Base-by-base conservation (phyloP, 2,888 invertebrate genomes). In the Hyposoter didymator region DNA sequence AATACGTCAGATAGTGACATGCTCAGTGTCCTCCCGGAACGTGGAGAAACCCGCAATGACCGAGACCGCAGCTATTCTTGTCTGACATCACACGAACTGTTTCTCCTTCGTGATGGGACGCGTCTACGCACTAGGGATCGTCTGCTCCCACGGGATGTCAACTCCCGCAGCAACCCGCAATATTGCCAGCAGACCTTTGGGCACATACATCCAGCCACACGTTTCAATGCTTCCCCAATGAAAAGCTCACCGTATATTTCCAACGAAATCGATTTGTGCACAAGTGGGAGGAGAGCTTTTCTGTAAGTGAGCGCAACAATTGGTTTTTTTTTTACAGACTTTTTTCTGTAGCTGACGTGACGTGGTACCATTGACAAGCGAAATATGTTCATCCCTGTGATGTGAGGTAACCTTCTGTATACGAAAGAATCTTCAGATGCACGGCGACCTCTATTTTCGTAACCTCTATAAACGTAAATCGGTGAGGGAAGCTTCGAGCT, bases 301-400 rank as follows among this genome's bases (percentile, higher is more conserved):
- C 59, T 79, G 82, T 70, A 67, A 55, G 84, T 83, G 84, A 86
- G 88, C 89, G 91, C 91, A 91, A 91, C 91, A 91, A 91, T 91
- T 91, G 91, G 91, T 91, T 91, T 91, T 91, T 91, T 90, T 91
- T 90, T 19, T 90, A 88, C 89, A 88, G 90, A 90, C 89, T 90
- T 90, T 90, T 91, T 90, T 91, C 89, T 89, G 90, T 88, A 87
- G 85, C 39, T 39, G 80, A 88, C 90, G 89, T 89, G 89, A 90
- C 88, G 84, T 62, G 87, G 84, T 73, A 87, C 88, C 87, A 90
- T 91, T 90, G 76, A 82, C 78, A 84, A 74, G 39, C 73, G 55
- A 82, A 84, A 82, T 79, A 78, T 75, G 75, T 67, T 55, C 66
- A n/a, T n/a, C 19, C 12, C 64, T 52, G 32, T 52, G 66, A 49